Percentiles rank a stretch among this genome's conserved stretches.
Conservation (phyloP, 2,888 invertebrate genomes). For the Drosophila aldrichi region DNA sequence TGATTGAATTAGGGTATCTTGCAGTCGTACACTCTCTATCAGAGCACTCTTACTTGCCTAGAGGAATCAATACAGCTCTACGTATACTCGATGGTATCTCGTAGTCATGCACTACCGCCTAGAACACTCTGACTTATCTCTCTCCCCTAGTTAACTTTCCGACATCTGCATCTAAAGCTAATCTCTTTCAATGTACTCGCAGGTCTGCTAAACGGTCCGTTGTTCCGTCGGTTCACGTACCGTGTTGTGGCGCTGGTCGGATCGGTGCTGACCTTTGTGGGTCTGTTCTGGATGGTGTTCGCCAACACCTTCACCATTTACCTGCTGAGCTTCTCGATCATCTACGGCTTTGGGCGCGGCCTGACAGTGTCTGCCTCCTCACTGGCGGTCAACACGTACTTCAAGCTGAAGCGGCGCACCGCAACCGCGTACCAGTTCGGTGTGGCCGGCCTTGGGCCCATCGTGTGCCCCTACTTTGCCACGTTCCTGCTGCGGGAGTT, state of each 20-base stretch:
- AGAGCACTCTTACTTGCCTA: background rate
- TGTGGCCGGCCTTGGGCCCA: conserved; percentile 90
- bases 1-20: background rate
- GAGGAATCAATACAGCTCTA: no score
- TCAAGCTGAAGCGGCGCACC: conserved; percentile 89
- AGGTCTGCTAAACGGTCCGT: conserved; percentile 89
- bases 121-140: background rate
- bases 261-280: conserved; percentile 87
- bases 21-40: background rate
- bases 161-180: background rate
- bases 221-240: conserved; percentile 89
- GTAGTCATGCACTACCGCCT: background rate
- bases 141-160: background rate
- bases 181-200: background rate
- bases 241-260: conserved; percentile 89
- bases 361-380: conserved; percentile 90
- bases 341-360: conserved; percentile 87
- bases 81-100: background rate
- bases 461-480: conserved; percentile 90
- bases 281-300: conserved; percentile 88
- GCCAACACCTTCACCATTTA: conserved; percentile 88
- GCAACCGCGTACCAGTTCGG: conserved; percentile 91
- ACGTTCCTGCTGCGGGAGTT: conserved; percentile 88
- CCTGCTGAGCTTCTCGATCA: conserved; percentile 83
- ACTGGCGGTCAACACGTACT: conserved; percentile 90